Evolutionary conservation across 2,888 invertebrate genomes (phyloP), one percentile per base, ranked within the genome.

Genomic region (Hoplodrina ambigua): DNA sequence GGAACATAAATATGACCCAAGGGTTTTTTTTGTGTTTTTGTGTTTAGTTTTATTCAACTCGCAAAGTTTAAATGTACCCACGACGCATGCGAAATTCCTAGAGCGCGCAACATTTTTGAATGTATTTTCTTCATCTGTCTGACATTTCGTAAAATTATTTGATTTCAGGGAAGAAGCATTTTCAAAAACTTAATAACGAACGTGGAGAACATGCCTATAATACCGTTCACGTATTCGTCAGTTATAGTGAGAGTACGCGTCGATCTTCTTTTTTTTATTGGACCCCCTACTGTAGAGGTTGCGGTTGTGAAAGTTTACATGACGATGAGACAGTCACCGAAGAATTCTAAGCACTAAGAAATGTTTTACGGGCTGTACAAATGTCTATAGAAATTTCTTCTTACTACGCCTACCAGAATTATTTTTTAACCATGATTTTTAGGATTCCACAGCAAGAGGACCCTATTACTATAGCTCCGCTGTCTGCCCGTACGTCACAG

Each of bases 141-240:
- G 2, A 44, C 44, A 3, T 7, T 1, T 41, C 10, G 13, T 41
- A 41, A 41, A 44, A 15, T 15, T 15, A 15, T 15, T 44, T 44
- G 44, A 3, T 46, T 46, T 46, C 63, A 78, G 76, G 76, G 78
- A 19, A 56, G 55, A 41, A 77, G 72, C 37, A 19, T 41, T 6
- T 76, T 78, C 46, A 78, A 8, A 50, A 78, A 57, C 49, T 54
- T 76, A 30, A 11, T 76, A n/a, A 25, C 58, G 6, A 7, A 76
- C 8, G 10, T 68, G 3, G 56, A 73, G 0, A 57, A 71, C 4
- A 0, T 78, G 0, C 78, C 77, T 15, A 0, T 0, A 4, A 58
- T 77, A 64, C 77, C 77, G 6, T 77, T 77, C 6, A 77, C 77
- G 0, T 77, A 76, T 33, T 46, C 78, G 8, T 72, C 77, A 17